Evolutionary conservation across 1,140 invertebrate species (phyloP).

Genomic region (Conus ventricosus): DNA sequence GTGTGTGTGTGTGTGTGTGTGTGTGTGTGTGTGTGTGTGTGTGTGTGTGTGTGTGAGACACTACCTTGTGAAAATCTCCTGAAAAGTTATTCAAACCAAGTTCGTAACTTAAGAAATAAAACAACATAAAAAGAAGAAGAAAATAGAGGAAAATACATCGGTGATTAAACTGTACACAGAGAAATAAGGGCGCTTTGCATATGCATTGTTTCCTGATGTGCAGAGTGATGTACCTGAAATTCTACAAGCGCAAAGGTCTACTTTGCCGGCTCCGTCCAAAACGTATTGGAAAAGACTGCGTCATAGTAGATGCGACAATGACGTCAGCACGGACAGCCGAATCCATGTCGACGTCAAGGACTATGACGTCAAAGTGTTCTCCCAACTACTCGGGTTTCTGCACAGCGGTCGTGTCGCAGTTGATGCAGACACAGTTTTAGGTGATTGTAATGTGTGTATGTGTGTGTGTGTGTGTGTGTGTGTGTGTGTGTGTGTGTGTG

Average conservation of each 20-base stretch:
- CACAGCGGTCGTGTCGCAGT: conserved; percentile 14
- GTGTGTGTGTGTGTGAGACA: neutral
- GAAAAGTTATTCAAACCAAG: too few relatives aligned
- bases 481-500: conserved; percentile 28
- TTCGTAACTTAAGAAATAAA: too few relatives aligned
- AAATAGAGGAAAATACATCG: too few relatives aligned
- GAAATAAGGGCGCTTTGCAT: neutral
- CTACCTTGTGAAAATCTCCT: too few relatives aligned
- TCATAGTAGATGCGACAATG: neutral
- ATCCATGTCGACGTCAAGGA: conserved; percentile 11
- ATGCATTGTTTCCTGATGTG: too few relatives aligned
- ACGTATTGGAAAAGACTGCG: neutral
- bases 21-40: conserved; percentile 1
- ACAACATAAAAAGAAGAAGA: too few relatives aligned
- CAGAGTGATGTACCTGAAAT: conserved; percentile 23
- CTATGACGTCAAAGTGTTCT: conserved; percentile 26
- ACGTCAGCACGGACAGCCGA: neutral
- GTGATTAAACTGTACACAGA: too few relatives aligned
- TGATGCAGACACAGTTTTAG: conserved; percentile 12
- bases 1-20: neutral
- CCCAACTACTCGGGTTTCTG: conserved; percentile 3
- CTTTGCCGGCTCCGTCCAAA: neutral
- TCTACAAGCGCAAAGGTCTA: neutral
- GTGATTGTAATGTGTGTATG: neutral
- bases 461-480: conserved; percentile 22